These are phyloP conservation scores for Turdus rufiventris DNA, from an alignment of 2,113 vertebrate species.

Conservation along the genomic window DNA sequence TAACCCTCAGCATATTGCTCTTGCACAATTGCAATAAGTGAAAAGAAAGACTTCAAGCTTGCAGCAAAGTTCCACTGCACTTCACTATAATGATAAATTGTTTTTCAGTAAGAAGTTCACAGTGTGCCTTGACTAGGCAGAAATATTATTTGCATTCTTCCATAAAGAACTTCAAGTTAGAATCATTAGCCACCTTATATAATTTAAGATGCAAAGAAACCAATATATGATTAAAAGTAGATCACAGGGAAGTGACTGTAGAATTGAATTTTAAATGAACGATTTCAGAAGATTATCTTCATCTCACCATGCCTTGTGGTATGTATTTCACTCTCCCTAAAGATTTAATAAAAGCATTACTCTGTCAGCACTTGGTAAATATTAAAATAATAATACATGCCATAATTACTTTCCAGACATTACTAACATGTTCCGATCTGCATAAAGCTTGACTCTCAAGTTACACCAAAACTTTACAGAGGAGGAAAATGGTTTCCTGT, in stretches of 20 bases:
- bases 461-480: not conserved
- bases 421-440: slow-evolving; percentile 39
- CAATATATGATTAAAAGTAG: slow-evolving; percentile 21
- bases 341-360: slow-evolving; percentile 41
- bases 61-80: not conserved
- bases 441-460: slow-evolving; percentile 21
- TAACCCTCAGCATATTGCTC: slow-evolving; percentile 20
- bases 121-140: slow-evolving; percentile 15
- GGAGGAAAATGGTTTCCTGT: slow-evolving; percentile 15
- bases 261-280: slow-evolving; percentile 25
- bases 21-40: not conserved
- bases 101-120: slow-evolving; percentile 15
- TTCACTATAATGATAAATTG: slow-evolving; percentile 16
- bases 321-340: not conserved
- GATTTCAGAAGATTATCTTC: slow-evolving; percentile 9
- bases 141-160: slow-evolving; percentile 55
- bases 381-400: slow-evolving; percentile 48
- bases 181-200: slow-evolving; percentile 16
- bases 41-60: not conserved
- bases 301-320: not conserved
- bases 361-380: slow-evolving; percentile 50
- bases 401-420: slow-evolving; percentile 51
- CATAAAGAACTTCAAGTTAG: slow-evolving; percentile 35
- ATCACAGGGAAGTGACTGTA: not conserved
- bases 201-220: slow-evolving; percentile 10